phyloP scores from a whole-genome alignment of 2,797 vertebrate species.

The Luscinia megarhynchos region DNA sequence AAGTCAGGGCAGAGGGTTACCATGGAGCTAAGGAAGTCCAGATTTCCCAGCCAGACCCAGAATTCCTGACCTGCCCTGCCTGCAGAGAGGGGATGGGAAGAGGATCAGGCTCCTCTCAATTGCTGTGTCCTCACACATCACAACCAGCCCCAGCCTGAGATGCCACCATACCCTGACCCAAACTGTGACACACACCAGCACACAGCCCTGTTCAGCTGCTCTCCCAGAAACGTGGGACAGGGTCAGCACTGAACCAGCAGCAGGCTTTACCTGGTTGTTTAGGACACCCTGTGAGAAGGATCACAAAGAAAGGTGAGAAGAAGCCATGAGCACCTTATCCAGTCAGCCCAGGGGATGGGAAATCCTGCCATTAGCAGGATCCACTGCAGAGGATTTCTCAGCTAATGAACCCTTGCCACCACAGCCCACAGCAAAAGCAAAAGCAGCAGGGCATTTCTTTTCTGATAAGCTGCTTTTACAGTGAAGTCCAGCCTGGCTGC shows the following conservation, averaged over 20 bases:
- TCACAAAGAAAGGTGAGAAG: not conserved
- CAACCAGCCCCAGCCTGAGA: not conserved
- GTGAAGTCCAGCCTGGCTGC: not conserved
- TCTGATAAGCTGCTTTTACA: not conserved
- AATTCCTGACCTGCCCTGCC: not conserved
- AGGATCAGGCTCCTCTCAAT: not conserved
- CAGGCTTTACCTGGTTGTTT: fast-evolving
- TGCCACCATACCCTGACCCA: not conserved
- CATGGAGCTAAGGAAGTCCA: not conserved
- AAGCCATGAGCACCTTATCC: not conserved
- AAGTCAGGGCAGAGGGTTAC: not conserved
- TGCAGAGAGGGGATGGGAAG: not conserved
- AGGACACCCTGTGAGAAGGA: fast-evolving
- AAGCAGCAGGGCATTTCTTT: not conserved
- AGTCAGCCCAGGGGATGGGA: not conserved
- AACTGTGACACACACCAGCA: fast-evolving
- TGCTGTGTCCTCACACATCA: fast-evolving
- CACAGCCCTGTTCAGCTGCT: not conserved
- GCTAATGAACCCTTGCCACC: not conserved
- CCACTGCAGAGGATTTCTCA: not conserved
- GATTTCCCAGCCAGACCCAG: not conserved
- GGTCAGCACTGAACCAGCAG: not conserved
- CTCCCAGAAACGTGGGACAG: not conserved
- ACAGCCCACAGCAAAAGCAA: not conserved
- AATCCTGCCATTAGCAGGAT: not conserved